Evolutionary conservation across 1,140 invertebrate species (phyloP), one percentile per base, ranked within the genome.

Genomic region (Zaprionus davidi): DNA sequence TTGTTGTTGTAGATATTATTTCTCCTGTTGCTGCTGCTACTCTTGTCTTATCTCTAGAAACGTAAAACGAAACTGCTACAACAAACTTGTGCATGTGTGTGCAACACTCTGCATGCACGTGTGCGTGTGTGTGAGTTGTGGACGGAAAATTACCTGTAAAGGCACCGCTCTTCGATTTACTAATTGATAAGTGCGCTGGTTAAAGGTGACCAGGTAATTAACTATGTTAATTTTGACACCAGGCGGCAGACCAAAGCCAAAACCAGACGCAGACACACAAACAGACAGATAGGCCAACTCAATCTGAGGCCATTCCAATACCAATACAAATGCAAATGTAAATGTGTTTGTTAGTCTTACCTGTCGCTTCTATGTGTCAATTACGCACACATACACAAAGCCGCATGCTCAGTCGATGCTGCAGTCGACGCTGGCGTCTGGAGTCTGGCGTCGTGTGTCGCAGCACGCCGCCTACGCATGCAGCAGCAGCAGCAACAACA

Each of bases 111-210:
- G 31, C 56, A 34, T 58, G 22, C 49, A 26, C 28, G 41, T 55
- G 11, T 65, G 20, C 15, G 1, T 56, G 53, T 55, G 26, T 69
- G 20, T 63, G 56, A 20, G 38, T 51, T 79, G 20, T 63, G 56
- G 9, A 41, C 70, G 72, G 83, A 78, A 86, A 87, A 73, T 75
- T 83, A 88, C 80, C 83, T 80, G 83, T 17, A 11, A 86, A 87
- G 70, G 70, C 78, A 64, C 77, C 84, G 80, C 83, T 64, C 12
- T 62, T 63, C 63, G 59, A 56, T 53, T 76, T 63, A 68, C 80
- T 80, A 82, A 82, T 86, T 87, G 77, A 75, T 60, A 87, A 87
- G 60, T 79, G 79, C 73, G 57, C 64, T 58, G 60, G 71, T 72
- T 63, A 51, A 31, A 36, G 46, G n/a, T 46, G n/a, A 46, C 41